Evolutionary conservation across 1,140 invertebrate genomes (phyloP).

Genomic region (Aleiodes sp.): DNA sequence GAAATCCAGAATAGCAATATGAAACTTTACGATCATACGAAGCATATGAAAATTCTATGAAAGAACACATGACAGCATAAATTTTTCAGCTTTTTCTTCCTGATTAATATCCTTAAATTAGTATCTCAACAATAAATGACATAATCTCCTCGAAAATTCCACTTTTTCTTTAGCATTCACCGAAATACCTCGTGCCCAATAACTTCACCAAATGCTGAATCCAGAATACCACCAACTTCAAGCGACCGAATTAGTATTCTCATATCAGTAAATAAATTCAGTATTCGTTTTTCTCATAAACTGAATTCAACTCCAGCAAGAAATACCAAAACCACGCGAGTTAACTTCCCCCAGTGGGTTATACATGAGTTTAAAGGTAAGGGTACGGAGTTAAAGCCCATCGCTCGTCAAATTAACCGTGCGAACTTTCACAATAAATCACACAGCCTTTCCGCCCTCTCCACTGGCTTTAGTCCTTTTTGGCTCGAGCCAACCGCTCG

Average conservation of each 20-base stretch:
- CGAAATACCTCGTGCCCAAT: too few relatives aligned
- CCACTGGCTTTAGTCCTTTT: constrained; percentile 17
- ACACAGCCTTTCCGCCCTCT: constrained; percentile 22
- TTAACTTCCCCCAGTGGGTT: neutral
- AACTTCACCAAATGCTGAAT: neutral
- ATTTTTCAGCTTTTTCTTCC: too few relatives aligned
- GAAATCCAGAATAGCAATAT: too few relatives aligned
- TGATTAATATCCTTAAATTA: too few relatives aligned
- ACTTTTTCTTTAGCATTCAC: too few relatives aligned
- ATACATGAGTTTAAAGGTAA: neutral
- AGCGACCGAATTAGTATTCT: neutral
- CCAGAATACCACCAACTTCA: neutral
- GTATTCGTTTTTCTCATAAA: constrained; percentile 20
- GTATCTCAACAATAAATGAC: too few relatives aligned
- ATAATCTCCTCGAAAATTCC: too few relatives aligned
- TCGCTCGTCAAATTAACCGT: constrained; percentile 40
- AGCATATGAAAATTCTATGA: too few relatives aligned
- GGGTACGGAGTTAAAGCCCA: constrained; percentile 18
- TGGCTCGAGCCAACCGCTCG: constrained; percentile 16
- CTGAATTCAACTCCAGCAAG: neutral
- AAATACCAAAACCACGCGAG: constrained; percentile 17
- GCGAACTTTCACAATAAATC: constrained; percentile 39
- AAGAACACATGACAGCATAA: too few relatives aligned
- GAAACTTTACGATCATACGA: too few relatives aligned
- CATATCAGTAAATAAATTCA: neutral